Conservation (phyloP, 2,113 vertebrate species). For the Eptesicus fuscus region DNA sequence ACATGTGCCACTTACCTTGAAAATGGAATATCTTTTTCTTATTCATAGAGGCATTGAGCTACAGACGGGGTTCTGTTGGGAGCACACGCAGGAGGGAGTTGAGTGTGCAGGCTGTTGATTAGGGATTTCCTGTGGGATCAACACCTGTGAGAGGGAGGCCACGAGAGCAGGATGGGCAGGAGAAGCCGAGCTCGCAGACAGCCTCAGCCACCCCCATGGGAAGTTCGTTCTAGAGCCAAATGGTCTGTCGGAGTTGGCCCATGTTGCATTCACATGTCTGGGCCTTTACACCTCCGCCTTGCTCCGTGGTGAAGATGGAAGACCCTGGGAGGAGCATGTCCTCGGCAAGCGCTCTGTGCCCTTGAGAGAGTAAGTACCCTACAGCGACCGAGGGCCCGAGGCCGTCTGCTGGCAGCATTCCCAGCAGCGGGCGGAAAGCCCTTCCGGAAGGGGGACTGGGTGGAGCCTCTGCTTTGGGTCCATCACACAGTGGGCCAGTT, state of each 20-base stretch:
- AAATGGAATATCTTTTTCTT: neutral
- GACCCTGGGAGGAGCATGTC: neutral
- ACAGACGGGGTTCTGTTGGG: neutral
- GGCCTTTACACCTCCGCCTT: neutral
- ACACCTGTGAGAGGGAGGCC: neutral
- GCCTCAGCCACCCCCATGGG: neutral
- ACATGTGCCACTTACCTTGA: neutral
- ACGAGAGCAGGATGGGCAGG: neutral
- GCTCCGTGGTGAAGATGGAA: neutral
- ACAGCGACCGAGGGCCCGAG: neutral
- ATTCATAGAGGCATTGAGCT: neutral
- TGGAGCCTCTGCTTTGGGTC: neutral
- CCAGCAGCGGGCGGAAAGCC: neutral
- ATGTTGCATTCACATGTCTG: neutral
- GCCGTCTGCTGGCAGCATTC: neutral
- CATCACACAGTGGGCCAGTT: neutral
- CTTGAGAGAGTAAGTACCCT: neutral
- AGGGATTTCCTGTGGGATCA: neutral
- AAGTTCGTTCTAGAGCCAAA: neutral
- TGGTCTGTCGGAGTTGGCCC: neutral
- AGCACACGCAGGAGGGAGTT: neutral
- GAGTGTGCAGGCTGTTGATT: neutral
- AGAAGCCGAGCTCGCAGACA: neutral
- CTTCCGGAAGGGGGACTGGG: neutral
- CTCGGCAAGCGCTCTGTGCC: neutral